phyloP scores from a whole-genome alignment of 2,113 vertebrate species.

The Oncorhynchus gorbuscha region DNA sequence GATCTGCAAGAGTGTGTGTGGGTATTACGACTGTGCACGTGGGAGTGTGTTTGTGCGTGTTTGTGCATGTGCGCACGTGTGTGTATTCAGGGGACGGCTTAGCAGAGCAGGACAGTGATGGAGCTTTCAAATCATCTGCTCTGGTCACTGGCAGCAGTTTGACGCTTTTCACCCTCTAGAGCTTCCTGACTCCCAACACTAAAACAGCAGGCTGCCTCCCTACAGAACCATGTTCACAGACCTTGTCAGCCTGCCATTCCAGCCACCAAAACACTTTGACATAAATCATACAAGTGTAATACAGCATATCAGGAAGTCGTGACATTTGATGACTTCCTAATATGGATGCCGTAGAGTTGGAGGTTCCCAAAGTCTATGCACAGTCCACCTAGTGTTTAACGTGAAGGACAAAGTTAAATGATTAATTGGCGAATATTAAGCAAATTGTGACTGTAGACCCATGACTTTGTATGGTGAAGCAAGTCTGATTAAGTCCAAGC shows the following conservation, averaged over 20 bases:
- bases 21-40: conserved; percentile 3
- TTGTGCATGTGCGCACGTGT: not conserved
- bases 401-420: not conserved
- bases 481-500: not conserved
- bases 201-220: not conserved
- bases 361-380: no score
- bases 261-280: not conserved
- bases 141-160: conserved; percentile 33
- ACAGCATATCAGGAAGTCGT: not conserved
- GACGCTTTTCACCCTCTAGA: conserved; percentile 34
- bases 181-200: not conserved
- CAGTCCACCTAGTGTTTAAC: no score
- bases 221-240: not conserved
- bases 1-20: conserved; percentile 25
- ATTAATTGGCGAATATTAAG: not conserved
- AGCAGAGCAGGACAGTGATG: conserved; percentile 45
- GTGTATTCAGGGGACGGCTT: not conserved
- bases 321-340: not conserved
- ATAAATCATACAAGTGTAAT: not conserved
- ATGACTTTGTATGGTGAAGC: not conserved
- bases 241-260: conserved; percentile 1
- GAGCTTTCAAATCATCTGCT: conserved; percentile 45
- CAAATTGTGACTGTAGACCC: not conserved
- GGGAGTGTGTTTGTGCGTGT: not conserved
- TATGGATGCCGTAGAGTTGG: no score